These are phyloP conservation scores for Megathymus violae DNA, from an alignment of 1,140 invertebrate species.

Conservation along the genomic window DNA sequence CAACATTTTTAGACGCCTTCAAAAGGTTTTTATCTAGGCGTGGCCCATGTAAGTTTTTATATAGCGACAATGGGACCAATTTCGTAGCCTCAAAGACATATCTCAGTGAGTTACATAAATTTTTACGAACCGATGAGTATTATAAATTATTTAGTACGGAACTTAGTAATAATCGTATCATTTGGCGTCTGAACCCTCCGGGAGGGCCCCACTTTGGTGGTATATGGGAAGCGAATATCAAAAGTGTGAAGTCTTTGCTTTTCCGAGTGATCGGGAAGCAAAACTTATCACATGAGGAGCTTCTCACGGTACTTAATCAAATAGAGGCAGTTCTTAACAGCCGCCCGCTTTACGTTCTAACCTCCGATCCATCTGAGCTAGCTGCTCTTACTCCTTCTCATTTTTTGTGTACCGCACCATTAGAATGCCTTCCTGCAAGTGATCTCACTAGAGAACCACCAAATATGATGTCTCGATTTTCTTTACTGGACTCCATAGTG, in stretches of 20 bases:
- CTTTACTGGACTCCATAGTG: constrained; percentile 45
- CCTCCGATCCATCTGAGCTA: constrained; percentile 46
- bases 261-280: constrained; percentile 26
- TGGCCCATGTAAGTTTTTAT: constrained; percentile 46
- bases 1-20: constrained; percentile 56
- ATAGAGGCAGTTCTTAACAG: constrained; percentile 63
- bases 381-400: constrained; percentile 55
- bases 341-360: constrained; percentile 47
- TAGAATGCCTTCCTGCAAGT: constrained; percentile 54
- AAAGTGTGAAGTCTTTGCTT: constrained; percentile 28
- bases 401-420: constrained; percentile 52
- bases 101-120: constrained; percentile 25
- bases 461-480: constrained; percentile 36
- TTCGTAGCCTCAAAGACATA: constrained; percentile 42
- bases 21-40: constrained; percentile 55
- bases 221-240: constrained; percentile 24
- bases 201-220: constrained; percentile 10
- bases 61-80: constrained; percentile 51
- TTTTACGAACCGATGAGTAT: constrained; percentile 19
- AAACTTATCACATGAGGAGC: constrained; percentile 38
- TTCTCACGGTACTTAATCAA: constrained; percentile 51
- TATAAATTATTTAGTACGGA: constrained; percentile 9
- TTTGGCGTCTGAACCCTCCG: constrained; percentile 7
- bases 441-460: constrained; percentile 39
- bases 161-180: constrained; percentile 19